Percentiles rank a stretch among this genome's conserved stretches.
Evolutionary conservation across 2,797 vertebrate genomes (phyloP).

Genomic region (Gadopsis marmoratus): DNA sequence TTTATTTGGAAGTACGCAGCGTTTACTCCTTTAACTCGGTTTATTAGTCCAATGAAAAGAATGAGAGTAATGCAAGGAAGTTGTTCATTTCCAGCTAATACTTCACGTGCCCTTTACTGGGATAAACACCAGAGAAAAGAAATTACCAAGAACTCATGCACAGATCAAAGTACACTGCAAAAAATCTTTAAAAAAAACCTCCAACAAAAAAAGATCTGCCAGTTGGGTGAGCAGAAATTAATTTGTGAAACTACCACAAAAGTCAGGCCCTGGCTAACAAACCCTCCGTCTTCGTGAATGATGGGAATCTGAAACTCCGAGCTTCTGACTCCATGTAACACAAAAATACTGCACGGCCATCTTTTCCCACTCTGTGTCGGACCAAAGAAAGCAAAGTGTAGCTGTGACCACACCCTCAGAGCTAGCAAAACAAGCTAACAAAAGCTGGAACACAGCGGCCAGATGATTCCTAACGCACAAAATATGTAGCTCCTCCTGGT

Average conservation of each 20-base stretch:
- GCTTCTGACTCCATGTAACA: neutral
- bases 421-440: constrained; percentile 45
- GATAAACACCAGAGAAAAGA: constrained; percentile 18
- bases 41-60: constrained; percentile 14
- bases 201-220: neutral
- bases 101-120: neutral
- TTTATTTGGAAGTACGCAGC: constrained; percentile 10
- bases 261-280: neutral
- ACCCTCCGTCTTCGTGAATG: neutral
- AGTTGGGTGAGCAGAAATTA: neutral
- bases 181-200: neutral
- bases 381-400: constrained; percentile 55
- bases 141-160: neutral
- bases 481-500: constrained; percentile 33
- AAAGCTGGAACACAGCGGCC: constrained; percentile 8
- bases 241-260: neutral
- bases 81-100: neutral
- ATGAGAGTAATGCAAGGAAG: neutral
- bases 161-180: neutral
- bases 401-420: constrained; percentile 41
- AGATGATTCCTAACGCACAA: constrained; percentile 19
- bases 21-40: neutral
- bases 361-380: neutral
- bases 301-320: neutral
- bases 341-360: constrained; percentile 7